Conservation (phyloP, 2,113 vertebrate genomes). For the Prunella himalayana region DNA sequence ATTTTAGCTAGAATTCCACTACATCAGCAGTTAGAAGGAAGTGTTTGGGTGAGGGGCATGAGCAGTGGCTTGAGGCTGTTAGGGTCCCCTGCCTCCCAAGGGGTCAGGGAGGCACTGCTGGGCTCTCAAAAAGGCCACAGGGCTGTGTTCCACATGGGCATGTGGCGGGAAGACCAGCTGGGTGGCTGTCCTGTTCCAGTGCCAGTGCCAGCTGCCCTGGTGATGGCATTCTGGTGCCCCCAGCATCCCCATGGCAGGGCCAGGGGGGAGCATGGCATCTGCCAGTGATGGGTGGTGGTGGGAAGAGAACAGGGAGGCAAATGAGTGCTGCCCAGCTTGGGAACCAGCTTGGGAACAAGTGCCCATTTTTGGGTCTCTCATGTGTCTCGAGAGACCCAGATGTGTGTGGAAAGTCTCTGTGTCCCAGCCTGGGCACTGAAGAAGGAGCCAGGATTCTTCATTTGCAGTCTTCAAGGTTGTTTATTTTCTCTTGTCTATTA, state of each 20-base stretch:
- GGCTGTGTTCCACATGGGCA: rapidly evolving
- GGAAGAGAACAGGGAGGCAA: not conserved
- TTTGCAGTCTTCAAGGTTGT: too few relatives aligned
- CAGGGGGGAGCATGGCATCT: not conserved
- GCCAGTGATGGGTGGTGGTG: not conserved
- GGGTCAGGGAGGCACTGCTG: rapidly evolving
- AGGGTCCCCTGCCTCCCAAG: not conserved
- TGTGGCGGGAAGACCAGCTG: rapidly evolving
- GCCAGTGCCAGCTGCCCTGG: not conserved
- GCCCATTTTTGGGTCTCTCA: too few relatives aligned
- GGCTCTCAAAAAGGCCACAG: rapidly evolving
- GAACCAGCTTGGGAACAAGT: not conserved
- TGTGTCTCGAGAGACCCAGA: too few relatives aligned
- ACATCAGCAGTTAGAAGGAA: not conserved
- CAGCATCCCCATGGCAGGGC: not conserved
- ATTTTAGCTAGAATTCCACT: not conserved
- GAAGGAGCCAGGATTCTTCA: too few relatives aligned
- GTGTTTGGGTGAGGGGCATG: not conserved
- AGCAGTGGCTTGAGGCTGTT: not conserved
- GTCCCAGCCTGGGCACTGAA: too few relatives aligned
- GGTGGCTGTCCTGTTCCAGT: rapidly evolving
- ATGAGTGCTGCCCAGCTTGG: too few relatives aligned
- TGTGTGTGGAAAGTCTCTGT: too few relatives aligned
- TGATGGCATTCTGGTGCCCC: not conserved
- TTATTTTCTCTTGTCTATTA: too few relatives aligned